These are phyloP conservation scores for Strongylocentrotus purpuratus DNA, from an alignment of 35 echinoderm and acorn worm genomes.

Conservation along the genomic window DNA sequence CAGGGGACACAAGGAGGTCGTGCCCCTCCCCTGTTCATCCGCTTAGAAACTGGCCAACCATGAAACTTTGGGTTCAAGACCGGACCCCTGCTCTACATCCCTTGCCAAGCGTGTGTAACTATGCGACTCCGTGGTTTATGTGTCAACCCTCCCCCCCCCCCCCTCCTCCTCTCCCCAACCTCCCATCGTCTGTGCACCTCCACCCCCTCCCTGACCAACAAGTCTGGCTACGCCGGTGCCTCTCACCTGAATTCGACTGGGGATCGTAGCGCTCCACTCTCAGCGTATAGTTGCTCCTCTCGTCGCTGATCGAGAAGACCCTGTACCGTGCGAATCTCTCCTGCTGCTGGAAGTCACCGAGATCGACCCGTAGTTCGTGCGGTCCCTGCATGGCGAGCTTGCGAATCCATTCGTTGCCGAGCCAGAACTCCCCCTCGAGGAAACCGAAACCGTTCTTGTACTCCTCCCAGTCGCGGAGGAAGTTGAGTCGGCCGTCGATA, in stretches of 20 bases:
- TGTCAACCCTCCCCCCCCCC: too few species aligned
- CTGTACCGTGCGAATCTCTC: slow-evolving; percentile 59
- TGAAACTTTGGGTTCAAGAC: too few species aligned
- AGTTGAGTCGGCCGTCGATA: slow-evolving; percentile 75
- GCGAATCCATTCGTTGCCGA: slow-evolving; percentile 74
- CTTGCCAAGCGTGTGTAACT: too few species aligned
- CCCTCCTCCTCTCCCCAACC: too few species aligned
- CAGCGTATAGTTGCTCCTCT: slow-evolving; percentile 66
- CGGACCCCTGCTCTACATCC: too few species aligned
- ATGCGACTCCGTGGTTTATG: too few species aligned
- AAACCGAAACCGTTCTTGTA: slow-evolving; percentile 77
- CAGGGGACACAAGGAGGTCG: too few species aligned
- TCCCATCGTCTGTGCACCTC: too few species aligned
- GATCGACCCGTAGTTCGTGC: slow-evolving; percentile 66
- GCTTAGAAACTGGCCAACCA: too few species aligned
- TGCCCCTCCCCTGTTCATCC: too few species aligned
- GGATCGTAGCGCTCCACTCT: slow-evolving; percentile 55
- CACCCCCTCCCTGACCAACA: too few species aligned
- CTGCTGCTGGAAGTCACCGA: slow-evolving; percentile 38
- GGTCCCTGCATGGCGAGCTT: slow-evolving; percentile 61
- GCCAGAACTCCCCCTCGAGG: slow-evolving; percentile 71
- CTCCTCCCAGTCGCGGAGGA: slow-evolving; percentile 59
- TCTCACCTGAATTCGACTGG: slow-evolving; percentile 14
- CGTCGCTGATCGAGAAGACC: slow-evolving; percentile 56
- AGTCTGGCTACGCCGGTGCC: too few species aligned